Conservation (phyloP, 2,113 vertebrate genomes). For the Engystomops pustulosus region DNA sequence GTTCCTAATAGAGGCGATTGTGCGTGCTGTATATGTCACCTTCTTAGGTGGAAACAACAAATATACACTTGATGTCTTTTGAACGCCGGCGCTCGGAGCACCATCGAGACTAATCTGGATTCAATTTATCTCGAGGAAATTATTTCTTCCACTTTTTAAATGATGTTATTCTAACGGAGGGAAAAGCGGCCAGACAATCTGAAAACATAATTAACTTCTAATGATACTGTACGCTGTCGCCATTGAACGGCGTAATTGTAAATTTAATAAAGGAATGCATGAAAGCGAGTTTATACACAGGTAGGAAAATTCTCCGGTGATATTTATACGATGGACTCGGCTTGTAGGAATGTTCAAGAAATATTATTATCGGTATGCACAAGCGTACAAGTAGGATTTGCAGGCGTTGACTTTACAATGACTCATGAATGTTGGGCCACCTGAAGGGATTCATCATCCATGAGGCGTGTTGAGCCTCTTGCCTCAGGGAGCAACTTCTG, state of each 20-base stretch:
- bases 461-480: no score
- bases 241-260: conserved; percentile 18
- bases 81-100: conserved; percentile 34
- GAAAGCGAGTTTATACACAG: not conserved
- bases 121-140: conserved; percentile 52
- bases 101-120: conserved; percentile 39
- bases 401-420: no score
- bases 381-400: no score
- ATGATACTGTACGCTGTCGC: conserved; percentile 33
- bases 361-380: not conserved
- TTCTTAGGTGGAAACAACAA: not conserved
- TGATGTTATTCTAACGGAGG: conserved; percentile 49
- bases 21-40: no score
- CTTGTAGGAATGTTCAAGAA: no score
- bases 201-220: conserved; percentile 57
- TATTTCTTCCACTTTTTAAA: conserved; percentile 23
- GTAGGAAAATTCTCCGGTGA: not conserved
- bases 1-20: no score
- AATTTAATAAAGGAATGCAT: not conserved
- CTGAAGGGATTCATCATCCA: no score
- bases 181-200: conserved; percentile 43
- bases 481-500: no score
- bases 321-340: not conserved
- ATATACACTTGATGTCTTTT: conserved; percentile 16
- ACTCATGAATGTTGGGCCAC: no score